Base-by-base conservation (phyloP, 2,797 vertebrate genomes). In the Chiloscyllium punctatum region DNA sequence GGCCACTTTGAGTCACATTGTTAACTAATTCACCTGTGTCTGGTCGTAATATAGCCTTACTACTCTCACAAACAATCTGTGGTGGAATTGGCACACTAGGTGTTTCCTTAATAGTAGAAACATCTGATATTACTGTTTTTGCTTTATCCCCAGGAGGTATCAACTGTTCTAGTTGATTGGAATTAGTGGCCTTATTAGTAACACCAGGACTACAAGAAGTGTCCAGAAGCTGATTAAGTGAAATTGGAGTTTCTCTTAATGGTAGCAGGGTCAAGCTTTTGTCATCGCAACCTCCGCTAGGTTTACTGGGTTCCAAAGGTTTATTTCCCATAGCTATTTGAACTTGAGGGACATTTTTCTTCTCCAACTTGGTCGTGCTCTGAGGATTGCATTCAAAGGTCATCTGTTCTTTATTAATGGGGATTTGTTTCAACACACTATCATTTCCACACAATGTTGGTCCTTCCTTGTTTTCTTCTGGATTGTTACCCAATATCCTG, bases 211-310 rank as follows among this genome's bases (percentile, higher is more conserved):
- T 97, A 97, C 97, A 97, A 90, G 98, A 97, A 97, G 98, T 98
- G 97, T 99, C 99, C 96, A 99, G 97, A 96, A 99, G 98, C 97
- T 99, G 99, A 97, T 99, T 99, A 96, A 99, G 97, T 48, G 99
- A 99, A 95, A 98, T 99, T 96, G 99, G 99, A 96, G 98, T 97
- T 96, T 98, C 98, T 97, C 98, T 98, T 97, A 98, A 97, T 96
- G 98, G 97, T 97, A 98, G 97, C 95, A 98, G 98, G 48, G 97
- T 96, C 95, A 98, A 96, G 96, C 96, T 82, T 96, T 97, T 98
- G 84, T 98, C 98, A 96, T 98, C 98, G n/a, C 96, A 86, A 96
- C 96, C 96, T 51, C 69, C 48, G 82, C 97, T 96, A 96, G 97
- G 96, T 96, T 97, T 98, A 96, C 95, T 96, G 95, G 96, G 62